Conservation (phyloP, 2,888 invertebrate genomes). For the Shargacucullia verbasci region DNA sequence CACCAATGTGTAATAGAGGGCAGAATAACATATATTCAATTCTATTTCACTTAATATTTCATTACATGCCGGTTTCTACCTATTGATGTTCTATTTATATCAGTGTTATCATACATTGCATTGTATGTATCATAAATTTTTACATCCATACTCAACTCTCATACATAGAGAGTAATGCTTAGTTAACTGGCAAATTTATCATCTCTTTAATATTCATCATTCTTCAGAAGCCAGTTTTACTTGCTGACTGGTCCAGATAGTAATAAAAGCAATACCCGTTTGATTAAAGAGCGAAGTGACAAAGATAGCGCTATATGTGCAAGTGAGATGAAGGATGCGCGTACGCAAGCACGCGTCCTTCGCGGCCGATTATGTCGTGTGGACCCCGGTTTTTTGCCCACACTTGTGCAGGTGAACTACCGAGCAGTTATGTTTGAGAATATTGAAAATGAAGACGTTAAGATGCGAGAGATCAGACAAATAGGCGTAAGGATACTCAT, state of each 20-base stretch:
- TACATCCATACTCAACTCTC: neutral
- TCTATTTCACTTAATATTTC: constrained; percentile 25
- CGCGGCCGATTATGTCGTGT: constrained; percentile 74
- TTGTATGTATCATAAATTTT: constrained; percentile 6
- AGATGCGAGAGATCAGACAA: too few species aligned
- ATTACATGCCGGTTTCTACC: constrained; percentile 9
- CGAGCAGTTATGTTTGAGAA: constrained; percentile 60
- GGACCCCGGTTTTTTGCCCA: constrained; percentile 72
- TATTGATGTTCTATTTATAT: constrained; percentile 1
- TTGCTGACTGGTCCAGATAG: constrained; percentile 72
- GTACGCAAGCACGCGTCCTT: constrained; percentile 86
- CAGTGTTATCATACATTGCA: constrained; percentile 11
- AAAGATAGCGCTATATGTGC: constrained; percentile 60
- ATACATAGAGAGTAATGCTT: constrained; percentile 7
- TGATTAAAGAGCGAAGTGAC: constrained; percentile 65
- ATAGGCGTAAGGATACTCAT: too few species aligned
- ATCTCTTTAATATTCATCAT: constrained; percentile 75
- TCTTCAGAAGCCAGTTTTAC: constrained; percentile 66
- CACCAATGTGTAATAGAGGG: constrained; percentile 10
- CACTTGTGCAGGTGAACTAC: constrained; percentile 71
- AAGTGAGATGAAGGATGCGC: constrained; percentile 68
- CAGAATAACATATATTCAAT: constrained; percentile 11
- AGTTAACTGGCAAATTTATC: constrained; percentile 60
- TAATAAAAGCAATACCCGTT: constrained; percentile 73
- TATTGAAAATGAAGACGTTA: constrained; percentile 39